phyloP scores from a whole-genome alignment of 2,113 vertebrate species.

The Silurus meridionalis region DNA sequence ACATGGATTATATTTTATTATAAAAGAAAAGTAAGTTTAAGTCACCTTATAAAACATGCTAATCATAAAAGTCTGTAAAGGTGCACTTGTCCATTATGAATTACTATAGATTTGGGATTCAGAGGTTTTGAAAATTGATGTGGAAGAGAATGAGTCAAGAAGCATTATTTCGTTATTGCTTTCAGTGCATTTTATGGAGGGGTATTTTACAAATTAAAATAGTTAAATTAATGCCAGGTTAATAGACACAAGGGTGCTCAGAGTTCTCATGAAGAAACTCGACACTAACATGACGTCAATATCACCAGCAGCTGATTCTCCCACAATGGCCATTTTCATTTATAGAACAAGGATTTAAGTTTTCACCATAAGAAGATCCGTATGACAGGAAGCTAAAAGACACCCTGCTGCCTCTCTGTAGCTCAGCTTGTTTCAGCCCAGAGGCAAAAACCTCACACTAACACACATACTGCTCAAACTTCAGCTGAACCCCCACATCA shows the following conservation, averaged over 20 bases:
- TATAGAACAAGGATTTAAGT: slow-evolving; percentile 66
- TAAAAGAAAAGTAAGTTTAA: no score
- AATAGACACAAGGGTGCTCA: background rate
- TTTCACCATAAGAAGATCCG: slow-evolving; percentile 67
- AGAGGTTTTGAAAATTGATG: background rate
- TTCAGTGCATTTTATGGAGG: background rate
- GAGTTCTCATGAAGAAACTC: slow-evolving; percentile 62
- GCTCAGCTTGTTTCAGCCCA: slow-evolving; percentile 31
- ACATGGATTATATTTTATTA: background rate
- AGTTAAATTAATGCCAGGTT: background rate
- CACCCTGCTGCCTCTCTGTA: slow-evolving; percentile 38
- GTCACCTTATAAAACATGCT: background rate
- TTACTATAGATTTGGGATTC: background rate
- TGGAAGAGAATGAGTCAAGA: background rate
- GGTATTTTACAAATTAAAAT: background rate
- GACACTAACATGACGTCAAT: slow-evolving; percentile 54
- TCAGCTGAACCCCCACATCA: slow-evolving; percentile 43
- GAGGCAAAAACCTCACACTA: slow-evolving; percentile 19
- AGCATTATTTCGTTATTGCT: background rate
- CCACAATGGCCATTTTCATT: slow-evolving; percentile 67
- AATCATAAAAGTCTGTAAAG: background rate
- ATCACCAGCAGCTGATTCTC: slow-evolving; percentile 58
- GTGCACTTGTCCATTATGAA: background rate
- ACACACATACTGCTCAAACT: slow-evolving; percentile 41
- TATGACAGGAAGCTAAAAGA: slow-evolving; percentile 70